Percentiles rank a stretch among this genome's conserved stretches.
phyloP scores from a whole-genome alignment of 2,797 vertebrate genomes.

The Gallinago solitaria region DNA sequence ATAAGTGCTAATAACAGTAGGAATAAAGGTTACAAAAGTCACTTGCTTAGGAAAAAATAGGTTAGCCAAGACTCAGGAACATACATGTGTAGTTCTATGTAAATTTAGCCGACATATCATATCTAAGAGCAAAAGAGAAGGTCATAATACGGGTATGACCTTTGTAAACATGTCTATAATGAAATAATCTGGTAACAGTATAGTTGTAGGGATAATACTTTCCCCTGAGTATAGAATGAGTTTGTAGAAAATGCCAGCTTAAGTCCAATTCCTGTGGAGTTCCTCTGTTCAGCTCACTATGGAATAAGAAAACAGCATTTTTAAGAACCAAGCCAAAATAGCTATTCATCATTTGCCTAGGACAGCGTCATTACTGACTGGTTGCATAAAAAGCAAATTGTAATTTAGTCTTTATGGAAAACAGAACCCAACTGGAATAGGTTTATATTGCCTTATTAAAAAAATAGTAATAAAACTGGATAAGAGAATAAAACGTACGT shows the following conservation, averaged over 20 bases:
- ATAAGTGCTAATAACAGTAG: slow-evolving; percentile 53
- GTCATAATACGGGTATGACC: not conserved
- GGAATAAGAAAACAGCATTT: not conserved
- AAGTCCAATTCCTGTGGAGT: not conserved
- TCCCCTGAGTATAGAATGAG: not conserved
- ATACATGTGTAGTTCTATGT: slow-evolving; percentile 14
- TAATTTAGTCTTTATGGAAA: not conserved
- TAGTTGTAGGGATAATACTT: not conserved
- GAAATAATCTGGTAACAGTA: not conserved
- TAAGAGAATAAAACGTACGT: not conserved
- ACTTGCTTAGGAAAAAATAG: slow-evolving; percentile 22
- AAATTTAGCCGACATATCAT: slow-evolving; percentile 48
- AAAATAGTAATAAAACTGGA: not conserved
- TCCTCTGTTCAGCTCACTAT: not conserved
- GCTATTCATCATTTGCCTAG: not conserved
- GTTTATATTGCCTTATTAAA: not conserved
- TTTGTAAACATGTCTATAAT: not conserved
- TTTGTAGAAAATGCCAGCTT: not conserved
- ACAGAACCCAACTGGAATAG: not conserved
- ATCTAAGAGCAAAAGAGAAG: not conserved
- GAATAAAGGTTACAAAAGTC: slow-evolving; percentile 50
- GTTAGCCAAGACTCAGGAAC: slow-evolving; percentile 47
- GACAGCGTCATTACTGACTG: not conserved
- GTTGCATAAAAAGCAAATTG: not conserved
- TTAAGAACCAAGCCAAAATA: slow-evolving; percentile 1